Conservation (phyloP, 2,113 vertebrate species). For the Poicephalus meyeri region DNA sequence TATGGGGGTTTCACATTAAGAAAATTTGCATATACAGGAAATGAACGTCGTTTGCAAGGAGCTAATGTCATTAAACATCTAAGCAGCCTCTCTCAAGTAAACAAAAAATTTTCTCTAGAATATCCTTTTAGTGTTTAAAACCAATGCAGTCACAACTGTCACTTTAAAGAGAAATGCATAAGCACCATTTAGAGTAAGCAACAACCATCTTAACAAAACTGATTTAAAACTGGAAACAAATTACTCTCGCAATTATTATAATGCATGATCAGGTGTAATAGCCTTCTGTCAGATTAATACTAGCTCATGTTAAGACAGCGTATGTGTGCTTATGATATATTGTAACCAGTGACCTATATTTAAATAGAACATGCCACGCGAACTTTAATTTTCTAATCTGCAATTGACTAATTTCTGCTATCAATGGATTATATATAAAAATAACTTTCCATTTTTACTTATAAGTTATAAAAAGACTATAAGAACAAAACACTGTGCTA, state of each 20-base stretch:
- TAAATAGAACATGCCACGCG: not conserved
- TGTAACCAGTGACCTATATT: not conserved
- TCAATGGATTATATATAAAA: not conserved
- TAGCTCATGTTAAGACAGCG: not conserved
- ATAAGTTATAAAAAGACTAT: not conserved
- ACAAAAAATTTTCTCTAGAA: conserved; percentile 59
- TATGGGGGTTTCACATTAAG: conserved; percentile 84
- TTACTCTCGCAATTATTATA: not conserved
- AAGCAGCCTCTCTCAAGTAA: conserved; percentile 72
- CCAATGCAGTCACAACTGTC: not conserved
- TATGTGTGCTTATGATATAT: not conserved
- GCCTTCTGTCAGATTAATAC: not conserved
- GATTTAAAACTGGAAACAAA: conserved; percentile 23
- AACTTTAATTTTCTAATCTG: not conserved
- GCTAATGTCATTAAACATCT: conserved; percentile 84
- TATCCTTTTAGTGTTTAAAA: conserved; percentile 47
- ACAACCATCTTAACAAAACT: conserved; percentile 32
- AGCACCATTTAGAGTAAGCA: conserved; percentile 37
- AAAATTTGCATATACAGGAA: conserved; percentile 91
- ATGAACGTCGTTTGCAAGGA: conserved; percentile 83
- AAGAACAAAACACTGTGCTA: not conserved
- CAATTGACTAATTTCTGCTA: not conserved
- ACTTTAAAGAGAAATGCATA: conserved; percentile 39
- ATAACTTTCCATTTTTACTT: not conserved
- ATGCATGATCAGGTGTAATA: not conserved